These are phyloP conservation scores for Amazona guildingii DNA, from an alignment of 2,113 vertebrate species.

Conservation along the genomic window DNA sequence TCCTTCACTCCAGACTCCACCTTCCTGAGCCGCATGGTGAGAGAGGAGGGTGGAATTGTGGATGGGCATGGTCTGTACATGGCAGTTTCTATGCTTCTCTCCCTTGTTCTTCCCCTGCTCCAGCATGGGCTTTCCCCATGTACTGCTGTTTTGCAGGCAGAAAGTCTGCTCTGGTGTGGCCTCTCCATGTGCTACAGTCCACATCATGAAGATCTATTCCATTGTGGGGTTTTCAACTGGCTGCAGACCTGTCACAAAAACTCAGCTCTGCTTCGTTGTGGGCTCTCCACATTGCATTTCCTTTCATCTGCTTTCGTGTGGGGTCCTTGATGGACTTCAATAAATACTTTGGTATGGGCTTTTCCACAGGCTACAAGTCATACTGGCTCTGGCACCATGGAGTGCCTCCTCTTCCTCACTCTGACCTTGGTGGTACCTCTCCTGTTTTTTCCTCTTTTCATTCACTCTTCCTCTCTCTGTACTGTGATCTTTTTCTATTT, in stretches of 20 bases:
- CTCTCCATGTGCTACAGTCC: neutral
- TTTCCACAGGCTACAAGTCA: neutral
- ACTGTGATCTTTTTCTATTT: neutral
- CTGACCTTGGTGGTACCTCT: neutral
- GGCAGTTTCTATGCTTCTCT: neutral
- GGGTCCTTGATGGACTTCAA: neutral
- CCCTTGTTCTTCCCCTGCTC: neutral
- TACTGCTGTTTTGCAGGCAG: neutral
- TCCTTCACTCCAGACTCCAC: neutral
- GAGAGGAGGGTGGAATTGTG: neutral
- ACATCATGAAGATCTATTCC: neutral
- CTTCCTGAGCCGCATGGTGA: accelerated
- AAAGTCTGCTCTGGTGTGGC: no score
- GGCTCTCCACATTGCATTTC: neutral
- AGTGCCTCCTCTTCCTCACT: neutral
- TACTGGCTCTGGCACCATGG: neutral
- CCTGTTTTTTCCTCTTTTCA: neutral
- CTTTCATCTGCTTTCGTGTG: neutral
- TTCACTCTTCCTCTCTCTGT: neutral
- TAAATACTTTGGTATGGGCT: neutral
- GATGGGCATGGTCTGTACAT: neutral
- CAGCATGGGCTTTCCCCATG: neutral
- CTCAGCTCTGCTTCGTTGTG: neutral
- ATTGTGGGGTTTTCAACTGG: neutral
- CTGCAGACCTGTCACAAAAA: neutral